Evolutionary conservation across 2,113 vertebrate species (phyloP), one percentile per base, ranked within the genome.

Genomic region (Otolemur garnettii): DNA sequence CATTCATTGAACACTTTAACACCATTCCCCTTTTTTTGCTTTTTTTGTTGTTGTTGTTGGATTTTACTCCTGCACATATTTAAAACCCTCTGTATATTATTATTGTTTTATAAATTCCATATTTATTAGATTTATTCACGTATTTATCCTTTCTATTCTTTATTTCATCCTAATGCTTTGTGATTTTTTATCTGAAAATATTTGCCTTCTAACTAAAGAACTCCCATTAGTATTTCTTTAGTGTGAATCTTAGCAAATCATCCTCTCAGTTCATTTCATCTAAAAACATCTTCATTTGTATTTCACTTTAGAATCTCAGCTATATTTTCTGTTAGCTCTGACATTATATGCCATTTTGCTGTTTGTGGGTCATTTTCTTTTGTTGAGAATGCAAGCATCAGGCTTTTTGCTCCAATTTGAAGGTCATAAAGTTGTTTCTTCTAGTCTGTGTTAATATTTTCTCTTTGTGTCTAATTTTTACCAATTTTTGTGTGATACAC

Each of bases 391-490:
- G 74, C 14, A n/a, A 92, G 50, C 21, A 38, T 87, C 38, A 35
- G 53, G 77, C n/a, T 81, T 87, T 19, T 24, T n/a, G 6, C 10
- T 74, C n/a, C 74, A 28, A 71, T 74, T 57, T 64, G 8, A 81
- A 87, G 8, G 10, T 87, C 9, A 59, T 33, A 38, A 11, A 10
- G 7, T 18, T 83, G 88, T 60, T 60, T 50, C 59, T 35, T 95
- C 28, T 59, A 59, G 21, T 22, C 42, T 60, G 4, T 69, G 26
- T 83, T 88, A 88, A 53, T 53, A 42, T 88, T 69, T 95, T 83
- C 30, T 53, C 35, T 87, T 82, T 77, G 59, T 57, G 50, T 91
- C 60, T 82, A 35, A 71, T 21, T 91, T 95, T 86, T 15, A 82
- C 12, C 24, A 69, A 38, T 91, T 38, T 69, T 77, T 42, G 4